Evolutionary conservation across 2,797 vertebrate genomes (phyloP), one percentile per base, ranked within the genome.

Genomic region (Microhierax caerulescens): DNA sequence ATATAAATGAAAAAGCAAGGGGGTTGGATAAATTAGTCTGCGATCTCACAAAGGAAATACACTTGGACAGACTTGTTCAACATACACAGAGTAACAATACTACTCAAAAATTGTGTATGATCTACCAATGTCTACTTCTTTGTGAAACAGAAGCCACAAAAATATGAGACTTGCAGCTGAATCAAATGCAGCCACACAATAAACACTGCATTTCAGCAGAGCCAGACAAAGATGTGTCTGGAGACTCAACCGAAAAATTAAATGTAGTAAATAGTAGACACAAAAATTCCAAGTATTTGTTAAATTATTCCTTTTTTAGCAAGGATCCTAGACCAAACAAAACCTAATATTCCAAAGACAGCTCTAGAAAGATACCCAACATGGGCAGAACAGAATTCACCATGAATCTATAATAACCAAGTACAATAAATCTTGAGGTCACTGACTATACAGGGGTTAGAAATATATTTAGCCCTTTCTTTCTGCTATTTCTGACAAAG

Each of bases 61-160:
- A 51, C 43, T 95, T 94, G 77, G 92, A 86, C 87, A 96, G 91
- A 92, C 88, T 86, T 81, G 47, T 47, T 90, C 82, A 96, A 93
- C 2, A 12, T 32, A 60, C 56, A 79, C 3, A 53, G 36, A 54
- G n/a, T 39, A 93, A 85, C 17, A 28, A 36, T 37, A 69, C 67
- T 87, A 68, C 76, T 90, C 90, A 34, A 95, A 91, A 95, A 92
- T 54, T 70, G 27, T 27, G 21, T 80, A 75, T 28, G 43, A 96
- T 70, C 63, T 74, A 85, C 74, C 48, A 74, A 41, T 13, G 0
- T 87, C 94, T 86, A 59, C 76, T 78, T 93, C 69, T 78, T 89
- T 76, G 48, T 90, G 83, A 95, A 96, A 82, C 34, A 90, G 80
- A 89, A 94, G 64, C 68, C 65, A 88, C 48, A 76, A 78, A 80